Conservation (phyloP, 1,140 invertebrate genomes). For the Phocides pigmalion region DNA sequence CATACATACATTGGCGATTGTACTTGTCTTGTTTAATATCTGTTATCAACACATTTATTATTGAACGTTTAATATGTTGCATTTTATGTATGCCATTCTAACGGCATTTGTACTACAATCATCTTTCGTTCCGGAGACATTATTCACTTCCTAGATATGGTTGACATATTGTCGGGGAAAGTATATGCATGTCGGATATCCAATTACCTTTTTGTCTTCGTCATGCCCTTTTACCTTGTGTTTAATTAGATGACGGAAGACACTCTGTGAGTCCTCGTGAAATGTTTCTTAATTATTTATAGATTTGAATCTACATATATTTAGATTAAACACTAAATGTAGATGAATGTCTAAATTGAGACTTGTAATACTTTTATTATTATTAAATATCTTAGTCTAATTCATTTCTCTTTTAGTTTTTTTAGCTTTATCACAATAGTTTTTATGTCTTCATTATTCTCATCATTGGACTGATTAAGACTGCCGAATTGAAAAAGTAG, state of each 20-base stretch:
- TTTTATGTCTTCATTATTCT: background rate
- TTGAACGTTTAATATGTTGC: background rate
- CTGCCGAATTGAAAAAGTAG: background rate
- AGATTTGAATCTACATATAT: too few relatives aligned
- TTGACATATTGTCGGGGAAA: conserved; percentile 36
- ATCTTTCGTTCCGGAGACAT: conserved; percentile 27
- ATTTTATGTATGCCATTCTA: background rate
- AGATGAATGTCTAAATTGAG: too few relatives aligned
- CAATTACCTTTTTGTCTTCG: conserved; percentile 32
- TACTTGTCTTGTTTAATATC: background rate
- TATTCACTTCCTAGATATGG: conserved; percentile 30
- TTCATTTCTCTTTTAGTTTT: background rate
- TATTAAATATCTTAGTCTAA: too few relatives aligned
- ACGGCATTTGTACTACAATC: conserved; percentile 15
- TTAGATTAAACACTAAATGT: too few relatives aligned
- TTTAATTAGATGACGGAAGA: conserved; percentile 6
- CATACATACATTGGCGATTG: too few relatives aligned
- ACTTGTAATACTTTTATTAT: too few relatives aligned
- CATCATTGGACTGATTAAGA: background rate
- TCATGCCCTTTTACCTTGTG: conserved; percentile 21
- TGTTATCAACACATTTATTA: background rate
- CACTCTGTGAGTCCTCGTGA: background rate
- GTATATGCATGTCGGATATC: conserved; percentile 25
- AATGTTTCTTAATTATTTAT: background rate
- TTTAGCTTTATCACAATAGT: background rate